Evolutionary conservation across 2,113 vertebrate genomes (phyloP), one percentile per base, ranked within the genome.

Genomic region (Pyrgilauda ruficollis): DNA sequence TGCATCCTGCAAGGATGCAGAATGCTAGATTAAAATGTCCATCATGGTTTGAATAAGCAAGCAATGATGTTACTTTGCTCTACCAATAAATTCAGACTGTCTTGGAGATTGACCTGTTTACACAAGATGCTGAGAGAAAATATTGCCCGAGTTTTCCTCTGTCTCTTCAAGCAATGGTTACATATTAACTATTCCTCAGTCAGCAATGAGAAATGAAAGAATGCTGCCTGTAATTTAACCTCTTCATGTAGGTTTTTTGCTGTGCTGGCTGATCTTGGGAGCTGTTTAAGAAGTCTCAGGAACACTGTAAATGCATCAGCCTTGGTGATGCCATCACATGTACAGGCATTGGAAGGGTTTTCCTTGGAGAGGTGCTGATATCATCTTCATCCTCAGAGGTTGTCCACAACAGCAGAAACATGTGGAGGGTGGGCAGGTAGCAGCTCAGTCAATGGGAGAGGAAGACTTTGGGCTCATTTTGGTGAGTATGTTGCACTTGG

Each of bases 71-170:
- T 89, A 43, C 47, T 78, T 92, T 66, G 7, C 55, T 86, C 82
- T 70, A 59, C 27, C 64, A 52, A 92, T 90, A 92, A 88, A 90
- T 93, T 70, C 73, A 88, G 49, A 58, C 58, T 83, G 55, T 83
- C 83, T 82, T 86, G 41, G 70, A 94, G 79, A 83, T 15, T 84
- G 92, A 92, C 72, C n/a, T 93, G 75, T 87, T 94, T 95, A 87
- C 84, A 79, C 66, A 94, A 78, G 78, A 37, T 76, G 72, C 15
- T 61, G 37, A 83, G 62, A 90, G 59, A 73, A 92, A 92, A 88
- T 90, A 93, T 63, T 77, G 59, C 79, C 26, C 0, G 3, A 66
- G 43, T 82, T 93, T 91, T 75, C 30, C 24, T 63, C 44, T 79
- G 11, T 53, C 66, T 87, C 41, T 94, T 87, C 41, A 37, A 87